Conservation (phyloP, 2,888 invertebrate genomes). For the Cordilura impudica region DNA sequence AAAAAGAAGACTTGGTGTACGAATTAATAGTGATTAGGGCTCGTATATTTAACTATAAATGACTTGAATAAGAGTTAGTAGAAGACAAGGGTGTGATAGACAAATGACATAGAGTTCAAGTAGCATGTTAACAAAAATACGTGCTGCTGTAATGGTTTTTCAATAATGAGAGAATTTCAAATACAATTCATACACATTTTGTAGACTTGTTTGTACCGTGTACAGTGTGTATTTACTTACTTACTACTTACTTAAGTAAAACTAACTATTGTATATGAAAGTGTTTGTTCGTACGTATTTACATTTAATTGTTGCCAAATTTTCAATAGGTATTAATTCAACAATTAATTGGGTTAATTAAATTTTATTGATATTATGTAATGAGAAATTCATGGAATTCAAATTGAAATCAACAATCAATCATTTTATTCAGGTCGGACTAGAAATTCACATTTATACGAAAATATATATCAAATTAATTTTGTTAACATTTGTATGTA, state of each 20-base stretch:
- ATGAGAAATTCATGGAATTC: not conserved
- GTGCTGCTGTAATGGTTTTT: slow-evolving; percentile 39
- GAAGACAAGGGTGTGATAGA: slow-evolving; percentile 42
- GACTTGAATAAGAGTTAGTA: too few relatives aligned
- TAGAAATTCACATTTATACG: too few relatives aligned
- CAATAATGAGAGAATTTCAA: slow-evolving; percentile 53
- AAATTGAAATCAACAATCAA: not conserved
- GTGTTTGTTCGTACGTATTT: not conserved
- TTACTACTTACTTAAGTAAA: not conserved
- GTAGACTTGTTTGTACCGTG: not conserved
- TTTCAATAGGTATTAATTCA: slow-evolving; percentile 36
- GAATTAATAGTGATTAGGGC: too few relatives aligned
- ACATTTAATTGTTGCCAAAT: slow-evolving; percentile 41
- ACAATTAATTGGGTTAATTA: slow-evolving; percentile 46
- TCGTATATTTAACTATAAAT: slow-evolving; percentile 11
- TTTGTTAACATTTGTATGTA: too few relatives aligned
- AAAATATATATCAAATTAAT: too few relatives aligned
- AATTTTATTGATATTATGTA: slow-evolving; percentile 34
- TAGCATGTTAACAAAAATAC: slow-evolving; percentile 54
- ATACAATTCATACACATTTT: slow-evolving; percentile 17
- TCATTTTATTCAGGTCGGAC: too few relatives aligned
- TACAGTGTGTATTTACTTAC: not conserved
- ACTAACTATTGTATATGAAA: not conserved
- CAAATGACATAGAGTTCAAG: slow-evolving; percentile 59
- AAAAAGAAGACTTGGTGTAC: too few relatives aligned